Conservation (phyloP, 2,888 invertebrate species). For the Cheilosia vulpina region DNA sequence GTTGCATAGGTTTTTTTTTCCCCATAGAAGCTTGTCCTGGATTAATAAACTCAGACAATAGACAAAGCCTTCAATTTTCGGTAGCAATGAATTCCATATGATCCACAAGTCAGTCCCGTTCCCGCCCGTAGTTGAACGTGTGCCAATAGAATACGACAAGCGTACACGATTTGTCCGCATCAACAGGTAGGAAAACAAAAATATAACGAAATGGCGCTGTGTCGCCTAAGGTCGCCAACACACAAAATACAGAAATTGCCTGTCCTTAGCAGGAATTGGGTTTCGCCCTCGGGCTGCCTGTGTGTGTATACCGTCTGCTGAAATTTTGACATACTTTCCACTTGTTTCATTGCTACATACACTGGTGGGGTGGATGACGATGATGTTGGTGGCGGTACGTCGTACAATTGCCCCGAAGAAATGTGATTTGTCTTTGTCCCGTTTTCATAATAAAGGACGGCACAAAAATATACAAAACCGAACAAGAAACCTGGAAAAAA, state of each 20-base stretch:
- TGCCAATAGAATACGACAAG: slow-evolving; percentile 2
- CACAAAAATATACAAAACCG: slow-evolving; percentile 7
- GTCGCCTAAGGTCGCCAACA: slow-evolving; percentile 46
- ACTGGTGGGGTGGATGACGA: slow-evolving; percentile 1
- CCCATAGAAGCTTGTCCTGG: slow-evolving; percentile 4
- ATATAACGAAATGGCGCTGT: slow-evolving; percentile 11
- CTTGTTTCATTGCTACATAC: slow-evolving; percentile 9
- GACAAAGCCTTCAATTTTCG: slow-evolving; percentile 17
- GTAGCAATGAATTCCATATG: slow-evolving; percentile 33
- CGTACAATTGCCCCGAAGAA: slow-evolving; percentile 58
- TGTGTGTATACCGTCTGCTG: slow-evolving; percentile 27
- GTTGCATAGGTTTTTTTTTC: slow-evolving; percentile 9
- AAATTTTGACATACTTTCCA: slow-evolving; percentile 62
- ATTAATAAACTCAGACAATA: slow-evolving; percentile 46
- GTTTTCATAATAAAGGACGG: slow-evolving; percentile 18
- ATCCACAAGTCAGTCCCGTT: slow-evolving; percentile 2
- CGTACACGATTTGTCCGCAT: not conserved
- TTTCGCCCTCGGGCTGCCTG: not conserved
- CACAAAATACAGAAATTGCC: slow-evolving; percentile 54
- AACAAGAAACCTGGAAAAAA: slow-evolving; percentile 47
- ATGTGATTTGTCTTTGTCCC: slow-evolving; percentile 65
- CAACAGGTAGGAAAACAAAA: slow-evolving; percentile 49
- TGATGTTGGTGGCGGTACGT: not conserved
- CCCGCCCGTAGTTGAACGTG: slow-evolving; percentile 4
- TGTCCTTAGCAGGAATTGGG: slow-evolving; percentile 48